Base-by-base conservation (phyloP, 1,140 invertebrate genomes). In the Penaeus japonicus region DNA sequence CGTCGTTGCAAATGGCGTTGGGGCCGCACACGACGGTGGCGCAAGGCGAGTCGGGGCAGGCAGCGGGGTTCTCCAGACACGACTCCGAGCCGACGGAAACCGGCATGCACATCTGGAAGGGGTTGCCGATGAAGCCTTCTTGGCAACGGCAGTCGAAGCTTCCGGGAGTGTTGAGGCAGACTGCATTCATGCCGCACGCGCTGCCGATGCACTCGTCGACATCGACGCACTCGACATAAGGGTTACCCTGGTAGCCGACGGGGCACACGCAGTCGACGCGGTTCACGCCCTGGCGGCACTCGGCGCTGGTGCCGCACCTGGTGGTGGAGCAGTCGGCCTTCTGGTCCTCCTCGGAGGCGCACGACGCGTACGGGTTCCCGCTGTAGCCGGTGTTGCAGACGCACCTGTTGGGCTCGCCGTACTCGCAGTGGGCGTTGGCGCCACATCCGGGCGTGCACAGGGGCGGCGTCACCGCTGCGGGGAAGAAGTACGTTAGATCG, bases 311-410 rank as follows among this genome's bases (percentile, higher is more conserved):
- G 27, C 97, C 97, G 92, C 97, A 98, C 22, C 95, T 93, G 54
- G 95, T 94, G 80, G 94, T 94, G 1, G 94, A 94, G 91, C 97
- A 98, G n/a, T 95, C 94, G 84, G 95, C 95, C 91, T 95, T 95
- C 24, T 83, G n/a, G 90, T 95, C 94, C 90, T 96, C 94, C 80
- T 89, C 87, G 4, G 90, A 90, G 65, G 83, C 85, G 92, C 97
- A 98, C 30, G 95, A 95, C 87, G 95, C 94, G 92, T 98, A 98
- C 10, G 97, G 97, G 94, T 98, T 98, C 84, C 97, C 97, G 86
- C 93, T 95, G 4, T 95, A 96, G 18, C 96, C 96, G 77, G 95
- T 94, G 92, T 98, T 95, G 91, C 97, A 98, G 89, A 96, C 95
- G 91, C 97, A 98, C 70, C 91, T 90, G 89, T 95, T 94, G 85